Percentiles rank a stretch among this genome's conserved stretches.
phyloP scores from a whole-genome alignment of 53 echinoderm and acorn worm genomes.

The Echinarachnius parma region DNA sequence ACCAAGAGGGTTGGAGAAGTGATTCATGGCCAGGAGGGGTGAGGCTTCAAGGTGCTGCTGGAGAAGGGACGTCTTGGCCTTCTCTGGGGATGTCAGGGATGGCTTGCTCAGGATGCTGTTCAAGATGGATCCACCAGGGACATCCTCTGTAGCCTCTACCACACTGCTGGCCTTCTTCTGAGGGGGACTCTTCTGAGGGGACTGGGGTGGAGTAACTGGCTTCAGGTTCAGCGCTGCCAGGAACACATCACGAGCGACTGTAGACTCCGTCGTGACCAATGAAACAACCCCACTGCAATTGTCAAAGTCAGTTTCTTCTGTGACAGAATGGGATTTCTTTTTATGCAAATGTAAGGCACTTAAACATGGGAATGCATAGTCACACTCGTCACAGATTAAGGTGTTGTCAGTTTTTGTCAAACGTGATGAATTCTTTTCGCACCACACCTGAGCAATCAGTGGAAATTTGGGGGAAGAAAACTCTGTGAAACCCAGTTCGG shows the following conservation, averaged over 20 bases:
- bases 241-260: constrained; percentile 55
- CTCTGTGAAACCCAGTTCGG: constrained; percentile 78
- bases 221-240: constrained; percentile 64
- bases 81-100: constrained; percentile 13
- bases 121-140: constrained; percentile 33
- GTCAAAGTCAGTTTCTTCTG: neutral
- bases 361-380: constrained; percentile 84
- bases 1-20: constrained; percentile 30
- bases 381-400: constrained; percentile 64
- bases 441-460: constrained; percentile 90
- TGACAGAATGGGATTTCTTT: constrained; percentile 31
- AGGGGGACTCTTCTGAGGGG: constrained; percentile 28
- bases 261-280: neutral
- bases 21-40: constrained; percentile 32
- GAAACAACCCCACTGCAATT: neutral
- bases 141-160: neutral
- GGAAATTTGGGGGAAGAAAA: constrained; percentile 91
- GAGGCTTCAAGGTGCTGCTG: constrained; percentile 40
- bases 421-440: constrained; percentile 75
- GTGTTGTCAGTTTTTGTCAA: constrained; percentile 46
- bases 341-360: constrained; percentile 77
- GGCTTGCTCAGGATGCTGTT: constrained; percentile 43
- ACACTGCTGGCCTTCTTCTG: neutral
- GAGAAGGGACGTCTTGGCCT: constrained; percentile 27
- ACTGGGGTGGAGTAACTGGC: constrained; percentile 43